Evolutionary conservation across 2,113 vertebrate species (phyloP), one percentile per base, ranked within the genome.

Genomic region (Meleagris gallopavo): DNA sequence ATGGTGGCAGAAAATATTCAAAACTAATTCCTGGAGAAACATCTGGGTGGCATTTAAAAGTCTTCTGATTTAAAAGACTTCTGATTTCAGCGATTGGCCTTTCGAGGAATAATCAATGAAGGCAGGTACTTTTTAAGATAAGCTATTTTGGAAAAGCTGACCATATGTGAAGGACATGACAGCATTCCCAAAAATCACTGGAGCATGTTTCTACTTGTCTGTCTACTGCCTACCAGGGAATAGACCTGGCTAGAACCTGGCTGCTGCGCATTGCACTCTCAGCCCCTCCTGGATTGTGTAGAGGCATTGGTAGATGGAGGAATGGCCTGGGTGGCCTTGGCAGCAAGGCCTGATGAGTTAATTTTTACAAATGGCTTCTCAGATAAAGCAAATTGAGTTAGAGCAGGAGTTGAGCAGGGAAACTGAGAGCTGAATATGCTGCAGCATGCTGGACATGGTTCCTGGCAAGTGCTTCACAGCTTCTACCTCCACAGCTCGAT

Each of bases 261-360:
- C 29, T 64, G n/a, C 43, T n/a, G 48, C 1, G 0, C 0, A 0
- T 20, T 45, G 40, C 6, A 15, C 13, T 0, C 43, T 21, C 0
- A 3, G 24, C 17, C 11, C n/a, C 34, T 60, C 21, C 24, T 34
- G 48, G 72, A 8, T 21, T 15, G 24, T 40, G 12, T 6, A 29
- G 50, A 41, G 34, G 43, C 5, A 3, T 55, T 32, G 11, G 25
- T n/a, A 27, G 7, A 38, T 21, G 30, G 13, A 64, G 22, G 19
- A 27, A 18, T 24, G 15, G 17, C 1, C 34, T 57, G 13, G 16
- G 60, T 40, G 11, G 13, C 46, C 19, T 57, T 1, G 3, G 46
- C 34, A 64, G 55, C 20, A 29, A 64, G 72, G 19, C 8, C 52
- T 0, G 0, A 27, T 16, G 32, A 73, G 19, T 70, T 60, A 70